Evolutionary conservation across 2,797 vertebrate genomes (phyloP).

Genomic region (Eutrigla gurnardus): DNA sequence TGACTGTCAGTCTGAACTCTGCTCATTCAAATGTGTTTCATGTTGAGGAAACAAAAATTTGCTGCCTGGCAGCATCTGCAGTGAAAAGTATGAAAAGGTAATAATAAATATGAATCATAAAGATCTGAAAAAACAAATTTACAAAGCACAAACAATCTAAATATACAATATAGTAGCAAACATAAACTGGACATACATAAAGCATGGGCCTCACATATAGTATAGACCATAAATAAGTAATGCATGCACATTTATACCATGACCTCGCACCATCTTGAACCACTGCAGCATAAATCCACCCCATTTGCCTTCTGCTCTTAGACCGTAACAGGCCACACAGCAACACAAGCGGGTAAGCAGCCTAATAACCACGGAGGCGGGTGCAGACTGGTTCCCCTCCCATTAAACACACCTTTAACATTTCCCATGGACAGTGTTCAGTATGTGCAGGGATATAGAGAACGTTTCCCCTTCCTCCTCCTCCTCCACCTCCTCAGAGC

Average conservation of each 20-base stretch:
- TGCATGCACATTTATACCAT: not conserved
- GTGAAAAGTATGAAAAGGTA: too few relatives aligned
- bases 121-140: too few relatives aligned
- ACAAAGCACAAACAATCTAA: too few relatives aligned
- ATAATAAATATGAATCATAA: too few relatives aligned
- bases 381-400: slow-evolving; percentile 22
- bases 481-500: not conserved
- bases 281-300: not conserved
- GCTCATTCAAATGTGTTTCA: too few relatives aligned
- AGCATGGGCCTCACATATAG: not conserved
- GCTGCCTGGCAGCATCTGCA: too few relatives aligned
- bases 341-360: slow-evolving; percentile 32
- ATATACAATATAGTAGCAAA: not conserved
- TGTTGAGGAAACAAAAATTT: too few relatives aligned
- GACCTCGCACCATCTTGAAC: not conserved
- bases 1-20: too few relatives aligned
- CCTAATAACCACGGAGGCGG: slow-evolving; percentile 39
- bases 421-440: slow-evolving; percentile 44
- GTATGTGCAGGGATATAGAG: slow-evolving; percentile 8
- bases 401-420: slow-evolving; percentile 37
- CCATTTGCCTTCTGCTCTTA: not conserved
- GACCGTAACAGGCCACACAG: slow-evolving; percentile 6
- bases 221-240: too few relatives aligned
- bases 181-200: not conserved
- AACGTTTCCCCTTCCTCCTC: slow-evolving; percentile 20